Evolutionary conservation across 1,140 invertebrate genomes (phyloP).

Genomic region (Polyergus mexicanus): DNA sequence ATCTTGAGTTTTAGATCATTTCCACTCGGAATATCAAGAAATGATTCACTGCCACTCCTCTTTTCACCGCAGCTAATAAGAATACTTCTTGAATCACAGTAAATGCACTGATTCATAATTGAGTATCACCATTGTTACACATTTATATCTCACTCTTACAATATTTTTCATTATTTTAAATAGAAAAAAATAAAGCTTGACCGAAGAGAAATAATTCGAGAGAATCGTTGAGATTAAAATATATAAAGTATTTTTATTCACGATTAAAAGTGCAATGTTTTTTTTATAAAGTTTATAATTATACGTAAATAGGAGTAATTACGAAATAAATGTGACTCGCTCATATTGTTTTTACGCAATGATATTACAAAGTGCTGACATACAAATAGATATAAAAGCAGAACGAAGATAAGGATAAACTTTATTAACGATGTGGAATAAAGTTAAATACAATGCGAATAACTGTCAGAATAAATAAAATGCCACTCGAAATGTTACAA

Average conservation of each 20-base stretch:
- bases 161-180: background rate
- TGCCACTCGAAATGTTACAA: background rate
- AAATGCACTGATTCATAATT: conserved; percentile 32
- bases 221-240: conserved; percentile 41
- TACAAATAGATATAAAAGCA: conserved; percentile 13
- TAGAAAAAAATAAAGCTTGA: background rate
- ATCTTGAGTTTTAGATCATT: conserved; percentile 43
- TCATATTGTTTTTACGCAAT: conserved; percentile 6
- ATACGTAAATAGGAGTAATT: background rate
- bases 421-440: conserved; percentile 51
- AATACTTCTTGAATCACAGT: conserved; percentile 41
- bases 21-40: conserved; percentile 15
- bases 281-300: conserved; percentile 15
- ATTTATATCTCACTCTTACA: conserved; percentile 42
- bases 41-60: conserved; percentile 33
- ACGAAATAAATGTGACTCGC: conserved; percentile 4
- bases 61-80: conserved; percentile 36
- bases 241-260: conserved; percentile 21
- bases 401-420: conserved; percentile 22
- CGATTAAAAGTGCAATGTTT: background rate
- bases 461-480: conserved; percentile 12
- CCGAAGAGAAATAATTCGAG: conserved; percentile 27
- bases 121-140: conserved; percentile 20
- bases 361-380: conserved; percentile 4
- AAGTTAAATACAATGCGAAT: conserved; percentile 47